Evolutionary conservation across 2,888 invertebrate genomes (phyloP).

Genomic region (Dryomyza anilis): DNA sequence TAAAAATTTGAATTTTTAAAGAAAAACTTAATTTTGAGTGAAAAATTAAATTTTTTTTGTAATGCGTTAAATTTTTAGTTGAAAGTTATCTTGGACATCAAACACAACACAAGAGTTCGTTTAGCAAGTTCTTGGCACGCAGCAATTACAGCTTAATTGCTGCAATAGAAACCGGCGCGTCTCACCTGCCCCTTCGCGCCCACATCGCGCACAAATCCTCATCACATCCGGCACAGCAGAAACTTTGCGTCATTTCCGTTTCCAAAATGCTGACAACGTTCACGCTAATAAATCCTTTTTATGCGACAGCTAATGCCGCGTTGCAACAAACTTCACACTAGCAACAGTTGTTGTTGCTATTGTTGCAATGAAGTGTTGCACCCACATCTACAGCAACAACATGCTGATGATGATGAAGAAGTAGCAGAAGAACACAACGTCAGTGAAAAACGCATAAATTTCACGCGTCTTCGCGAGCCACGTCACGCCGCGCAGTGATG

Average conservation of each 20-base stretch:
- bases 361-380: not conserved
- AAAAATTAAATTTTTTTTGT: too few relatives aligned
- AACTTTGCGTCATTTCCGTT: slow-evolving; percentile 20
- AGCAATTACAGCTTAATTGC: slow-evolving; percentile 6
- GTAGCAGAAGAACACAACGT: not conserved
- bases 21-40: too few relatives aligned
- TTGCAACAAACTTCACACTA: too few relatives aligned
- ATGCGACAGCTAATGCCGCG: too few relatives aligned
- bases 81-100: too few relatives aligned
- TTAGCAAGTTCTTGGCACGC: too few relatives aligned
- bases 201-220: not conserved
- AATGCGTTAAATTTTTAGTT: too few relatives aligned
- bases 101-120: too few relatives aligned
- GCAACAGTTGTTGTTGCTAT: not conserved
- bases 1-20: too few relatives aligned
- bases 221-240: not conserved
- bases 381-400: not conserved
- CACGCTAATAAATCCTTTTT: slow-evolving; percentile 27
- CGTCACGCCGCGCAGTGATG: not conserved
- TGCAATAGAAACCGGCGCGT: not conserved
- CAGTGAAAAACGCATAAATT: slow-evolving; percentile 11
- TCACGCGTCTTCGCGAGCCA: slow-evolving; percentile 3
- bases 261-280: slow-evolving; percentile 21
- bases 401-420: not conserved
- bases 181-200: not conserved